phyloP scores from a whole-genome alignment of 2,888 invertebrate genomes.

The Ryuthela nishihirai region DNA sequence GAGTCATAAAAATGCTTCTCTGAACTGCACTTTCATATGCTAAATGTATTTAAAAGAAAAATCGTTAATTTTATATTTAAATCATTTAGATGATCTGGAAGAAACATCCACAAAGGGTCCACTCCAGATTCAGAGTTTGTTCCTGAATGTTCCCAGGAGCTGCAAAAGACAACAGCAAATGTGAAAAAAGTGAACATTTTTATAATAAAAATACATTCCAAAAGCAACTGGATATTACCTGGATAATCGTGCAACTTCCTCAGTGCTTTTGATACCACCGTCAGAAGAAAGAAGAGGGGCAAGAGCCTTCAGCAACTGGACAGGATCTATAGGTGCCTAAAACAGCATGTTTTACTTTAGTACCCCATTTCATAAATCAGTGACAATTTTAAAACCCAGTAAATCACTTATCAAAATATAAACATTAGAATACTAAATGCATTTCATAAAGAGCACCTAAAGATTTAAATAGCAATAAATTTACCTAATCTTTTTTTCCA shows the following conservation, averaged over 20 bases:
- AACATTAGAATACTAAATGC: too few species aligned
- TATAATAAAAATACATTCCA: background rate
- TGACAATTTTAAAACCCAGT: too few species aligned
- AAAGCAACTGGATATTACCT: conserved; percentile 56
- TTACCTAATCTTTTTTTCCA: too few species aligned
- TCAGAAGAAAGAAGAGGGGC: conserved; percentile 72
- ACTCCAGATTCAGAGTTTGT: conserved; percentile 12
- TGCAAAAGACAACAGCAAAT: conserved; percentile 30
- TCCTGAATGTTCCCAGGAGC: background rate
- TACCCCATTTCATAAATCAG: too few species aligned
- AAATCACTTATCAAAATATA: too few species aligned
- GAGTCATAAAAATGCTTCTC: too few species aligned
- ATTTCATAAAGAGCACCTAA: too few species aligned
- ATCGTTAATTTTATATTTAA: too few species aligned
- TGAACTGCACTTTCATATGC: too few species aligned
- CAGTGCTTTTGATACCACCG: conserved; percentile 82
- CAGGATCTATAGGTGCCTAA: conserved; percentile 89
- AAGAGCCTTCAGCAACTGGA: conserved; percentile 81
- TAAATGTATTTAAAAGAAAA: too few species aligned
- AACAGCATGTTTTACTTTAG: too few species aligned
- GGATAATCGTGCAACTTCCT: conserved; percentile 81
- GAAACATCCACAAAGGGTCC: conserved; percentile 5
- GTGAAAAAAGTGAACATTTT: background rate
- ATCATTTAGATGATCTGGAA: background rate
- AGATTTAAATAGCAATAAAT: too few species aligned